A percentile compares a stretch with the other conserved stretches of the same genome.
These are phyloP conservation scores for Esox masquinongy DNA, from an alignment of 2,797 vertebrate genomes.

Conservation along the genomic window DNA sequence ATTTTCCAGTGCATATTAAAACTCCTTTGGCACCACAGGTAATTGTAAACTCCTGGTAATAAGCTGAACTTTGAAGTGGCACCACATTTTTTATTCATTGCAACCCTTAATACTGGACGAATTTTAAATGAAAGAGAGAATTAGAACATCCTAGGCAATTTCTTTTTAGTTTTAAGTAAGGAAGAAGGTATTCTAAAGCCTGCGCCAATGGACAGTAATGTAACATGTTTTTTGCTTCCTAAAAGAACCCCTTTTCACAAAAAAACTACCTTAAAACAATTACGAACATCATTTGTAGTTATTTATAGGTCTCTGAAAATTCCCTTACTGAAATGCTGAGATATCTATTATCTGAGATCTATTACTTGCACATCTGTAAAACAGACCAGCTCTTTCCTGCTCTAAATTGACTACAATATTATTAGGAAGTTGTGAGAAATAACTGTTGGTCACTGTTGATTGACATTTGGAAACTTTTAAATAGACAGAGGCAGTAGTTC, in stretches of 20 bases:
- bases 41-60: slow-evolving; percentile 28
- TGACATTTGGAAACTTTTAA: neutral
- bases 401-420: neutral
- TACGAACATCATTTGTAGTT: no score
- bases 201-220: slow-evolving; percentile 34
- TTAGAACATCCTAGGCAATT: neutral
- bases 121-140: neutral
- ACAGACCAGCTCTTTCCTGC: neutral
- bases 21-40: slow-evolving; percentile 28
- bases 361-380: no score
- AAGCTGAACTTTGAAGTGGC: slow-evolving; percentile 37
- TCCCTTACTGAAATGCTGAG: no score
- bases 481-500: neutral
- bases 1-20: slow-evolving; percentile 34
- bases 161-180: no score
- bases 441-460: neutral
- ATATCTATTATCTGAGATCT: no score
- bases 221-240: slow-evolving; percentile 29
- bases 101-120: slow-evolving; percentile 1
- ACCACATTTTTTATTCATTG: slow-evolving; percentile 38
- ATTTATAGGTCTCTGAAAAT: no score
- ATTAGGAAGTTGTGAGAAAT: neutral
- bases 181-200: slow-evolving; percentile 30
- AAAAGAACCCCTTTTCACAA: no score
- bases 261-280: no score